Evolutionary conservation across 2,113 vertebrate genomes (phyloP).

Genomic region (Gorsachius goisagi): DNA sequence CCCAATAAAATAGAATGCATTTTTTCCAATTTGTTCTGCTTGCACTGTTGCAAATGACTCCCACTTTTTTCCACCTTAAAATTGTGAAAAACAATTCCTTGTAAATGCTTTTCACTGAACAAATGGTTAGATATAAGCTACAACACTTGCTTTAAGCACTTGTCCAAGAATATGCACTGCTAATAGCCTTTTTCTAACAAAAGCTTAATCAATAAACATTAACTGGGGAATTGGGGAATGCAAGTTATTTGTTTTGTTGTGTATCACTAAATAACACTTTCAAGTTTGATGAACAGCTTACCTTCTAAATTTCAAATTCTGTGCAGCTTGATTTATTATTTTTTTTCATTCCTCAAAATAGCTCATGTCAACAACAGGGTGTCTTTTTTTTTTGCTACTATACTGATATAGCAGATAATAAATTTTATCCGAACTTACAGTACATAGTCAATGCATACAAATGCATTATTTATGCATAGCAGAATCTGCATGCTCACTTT

Average conservation of each 20-base stretch:
- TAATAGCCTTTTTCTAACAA: slow-evolving; percentile 11
- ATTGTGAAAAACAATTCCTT: not conserved
- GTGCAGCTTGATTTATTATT: not conserved
- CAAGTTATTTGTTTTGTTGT: not conserved
- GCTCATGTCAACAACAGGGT: not conserved
- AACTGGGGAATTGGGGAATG: not conserved
- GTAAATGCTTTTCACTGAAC: not conserved
- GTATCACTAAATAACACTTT: not conserved
- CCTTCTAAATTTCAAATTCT: not conserved
- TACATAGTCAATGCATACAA: not conserved
- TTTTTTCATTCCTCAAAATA: not conserved
- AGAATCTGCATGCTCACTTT: not conserved
- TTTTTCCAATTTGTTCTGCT: slow-evolving; percentile 22
- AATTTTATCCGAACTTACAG: not conserved
- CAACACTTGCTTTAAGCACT: not conserved
- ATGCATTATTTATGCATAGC: not conserved
- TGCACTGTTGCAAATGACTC: not conserved
- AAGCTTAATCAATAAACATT: slow-evolving; percentile 27
- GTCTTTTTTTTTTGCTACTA: not conserved
- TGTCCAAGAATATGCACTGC: not conserved
- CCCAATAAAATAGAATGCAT: not conserved
- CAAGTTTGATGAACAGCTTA: not conserved
- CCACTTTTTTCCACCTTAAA: not conserved
- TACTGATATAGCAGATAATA: not conserved
- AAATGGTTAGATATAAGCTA: not conserved